A percentile compares a stretch with the other conserved stretches of the same genome.
Conservation (phyloP, 2,113 vertebrate genomes). For the Cyanoramphus novaezelandiae region DNA sequence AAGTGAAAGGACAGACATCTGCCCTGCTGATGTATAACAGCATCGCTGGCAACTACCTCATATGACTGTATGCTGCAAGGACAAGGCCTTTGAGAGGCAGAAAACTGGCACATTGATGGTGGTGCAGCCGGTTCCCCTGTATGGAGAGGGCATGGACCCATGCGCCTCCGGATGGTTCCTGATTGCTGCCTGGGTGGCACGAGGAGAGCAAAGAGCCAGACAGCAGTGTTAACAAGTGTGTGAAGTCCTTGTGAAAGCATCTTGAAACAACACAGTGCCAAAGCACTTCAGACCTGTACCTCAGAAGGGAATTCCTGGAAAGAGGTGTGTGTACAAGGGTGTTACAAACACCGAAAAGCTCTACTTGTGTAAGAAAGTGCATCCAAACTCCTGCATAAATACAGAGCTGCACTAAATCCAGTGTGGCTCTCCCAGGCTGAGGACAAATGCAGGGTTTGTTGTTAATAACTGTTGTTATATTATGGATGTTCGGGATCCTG, state of each 20-base stretch:
- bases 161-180: not conserved
- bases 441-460: not conserved
- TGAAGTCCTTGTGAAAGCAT: not conserved
- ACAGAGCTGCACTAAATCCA: not conserved
- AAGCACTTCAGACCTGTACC: not conserved
- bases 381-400: not conserved
- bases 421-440: not conserved
- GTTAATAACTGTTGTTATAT: not conserved
- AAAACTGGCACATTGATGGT: not conserved
- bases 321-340: not conserved
- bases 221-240: not conserved
- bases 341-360: not conserved
- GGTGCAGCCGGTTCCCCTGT: not conserved
- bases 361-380: not conserved
- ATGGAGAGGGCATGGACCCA: not conserved
- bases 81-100: not conserved
- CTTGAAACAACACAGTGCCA: not conserved
- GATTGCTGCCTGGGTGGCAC: not conserved
- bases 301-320: not conserved
- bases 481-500: not conserved
- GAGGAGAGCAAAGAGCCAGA: not conserved
- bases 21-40: too few species aligned
- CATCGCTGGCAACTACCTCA: not conserved
- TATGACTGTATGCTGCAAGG: not conserved
- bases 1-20: not conserved